Evolutionary conservation across 2,113 vertebrate species (phyloP), one percentile per base, ranked within the genome.

Genomic region (Mus spicilegus): DNA sequence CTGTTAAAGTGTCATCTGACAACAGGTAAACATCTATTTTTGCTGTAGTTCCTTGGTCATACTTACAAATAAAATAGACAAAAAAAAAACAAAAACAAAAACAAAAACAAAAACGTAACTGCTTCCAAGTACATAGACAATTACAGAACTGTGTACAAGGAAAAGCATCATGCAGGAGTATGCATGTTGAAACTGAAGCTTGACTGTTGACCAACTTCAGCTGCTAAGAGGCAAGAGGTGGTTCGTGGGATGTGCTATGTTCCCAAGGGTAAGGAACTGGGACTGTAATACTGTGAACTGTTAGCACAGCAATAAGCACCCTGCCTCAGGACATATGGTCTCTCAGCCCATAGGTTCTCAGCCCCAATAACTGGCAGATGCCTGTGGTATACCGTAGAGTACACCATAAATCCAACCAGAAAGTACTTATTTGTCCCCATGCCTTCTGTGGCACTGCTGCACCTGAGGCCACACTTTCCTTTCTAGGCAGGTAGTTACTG

Each of bases 1-100:
- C 91, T 93, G 3, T 82, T 49, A 39, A 82, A 87, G 87, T 42
- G 22, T 16, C 78, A 75, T 75, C 73, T 87, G 22, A 87, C 54
- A 46, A 69, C 72, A 95, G 89, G 94, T 97, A 95, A 93, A 80
- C 8, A 10, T 63, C 7, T 14, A 65, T 42, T 84, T 91, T 95
- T 39, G 49, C 65, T 95, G 4, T 73, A 1, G 14, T 84, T 95
- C 58, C 67, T 36, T 87, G 10, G 10, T 28, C 87, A 54, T 63
- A 10, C 39, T 13, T 22, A 46, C 22, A 88, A 82, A 80, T 80
- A 69, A 85, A 90, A 85, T 16, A 28, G 56, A 91, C n/a, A 65
- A 81, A 54, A 69, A 20, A 49, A 42, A 42, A 42, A 42, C 42
- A 42, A 42, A 42, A 42, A 42, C 42, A 42, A 42, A 42, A 42